Base-by-base conservation (phyloP, 2,888 invertebrate genomes). In the Branchellion lobata region DNA sequence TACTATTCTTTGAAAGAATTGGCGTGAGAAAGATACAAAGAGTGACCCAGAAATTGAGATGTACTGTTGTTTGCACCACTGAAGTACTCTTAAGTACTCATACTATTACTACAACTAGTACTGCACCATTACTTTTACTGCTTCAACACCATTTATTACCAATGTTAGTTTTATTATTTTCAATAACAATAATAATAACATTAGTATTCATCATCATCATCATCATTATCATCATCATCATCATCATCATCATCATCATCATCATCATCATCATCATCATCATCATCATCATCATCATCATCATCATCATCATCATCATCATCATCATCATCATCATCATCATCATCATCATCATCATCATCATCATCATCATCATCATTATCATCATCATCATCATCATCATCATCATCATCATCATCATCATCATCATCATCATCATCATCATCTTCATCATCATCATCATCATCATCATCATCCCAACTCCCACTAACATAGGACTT, bases 301-400 rank as follows among this genome's bases (percentile, higher is more conserved):
- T 78, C 78, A 78, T 76, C 76, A 53, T 76, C 76, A 57, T 76
- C 76, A 53, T 76, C 76, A 57, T 76, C 76, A 53, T 76, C 76
- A 76, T 76, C 76, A 53, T 57, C 76, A 57, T 76, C 76, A 53
- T 76, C 76, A 57, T 53, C 76, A 76, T 76, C 76, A 57, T 76
- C 76, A 76, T 76, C 76, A 57, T 76, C 76, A 76, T 76, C 53
- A 76, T 76, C 76, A 76, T 76, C 76, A 76, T 76, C 75, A 51
- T 75, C 75, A 75, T 75, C 75, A 51, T 75, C 75, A 75, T 75
- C 75, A 51, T 75, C 75, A 75, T 75, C 75, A 75, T 75, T 51
- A 75, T 75, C 75, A 75, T 75, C 75, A 75, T 75, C 75, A 75
- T 75, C 53, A 75, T 75, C 75, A 75, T 75, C 75, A 47, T 75